Evolutionary conservation across 92 coral and sea anemone genomes (phyloP).

Genomic region (Micromussa lordhowensis): DNA sequence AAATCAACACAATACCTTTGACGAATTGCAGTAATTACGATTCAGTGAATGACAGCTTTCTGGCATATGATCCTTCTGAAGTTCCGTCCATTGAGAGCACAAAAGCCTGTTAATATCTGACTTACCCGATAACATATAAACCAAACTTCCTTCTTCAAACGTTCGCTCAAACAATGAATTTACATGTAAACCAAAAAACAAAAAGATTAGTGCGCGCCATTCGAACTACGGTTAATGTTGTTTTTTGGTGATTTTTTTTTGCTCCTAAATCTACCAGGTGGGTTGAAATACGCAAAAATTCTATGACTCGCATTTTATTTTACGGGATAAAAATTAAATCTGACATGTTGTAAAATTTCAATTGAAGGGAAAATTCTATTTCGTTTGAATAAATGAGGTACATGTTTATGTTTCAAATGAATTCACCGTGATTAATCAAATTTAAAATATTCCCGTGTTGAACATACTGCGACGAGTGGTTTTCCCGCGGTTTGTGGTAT

Average conservation of each 20-base stretch:
- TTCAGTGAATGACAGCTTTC: neutral
- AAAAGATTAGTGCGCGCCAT: neutral
- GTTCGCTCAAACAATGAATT: neutral
- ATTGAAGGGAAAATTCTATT: neutral
- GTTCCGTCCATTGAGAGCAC: neutral
- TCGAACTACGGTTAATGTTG: neutral
- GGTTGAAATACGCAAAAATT: neutral
- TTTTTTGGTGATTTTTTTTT: neutral
- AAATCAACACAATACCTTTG: neutral
- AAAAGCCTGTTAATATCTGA: no score
- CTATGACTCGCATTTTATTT: neutral
- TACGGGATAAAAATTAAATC: neutral
- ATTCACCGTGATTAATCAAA: neutral
- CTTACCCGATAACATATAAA: no score
- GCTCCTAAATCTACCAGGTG: neutral
- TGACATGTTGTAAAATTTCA: neutral
- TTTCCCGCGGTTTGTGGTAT: conserved; percentile 28
- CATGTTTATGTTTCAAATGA: conserved; percentile 3
- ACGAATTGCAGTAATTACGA: neutral
- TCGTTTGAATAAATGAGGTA: neutral
- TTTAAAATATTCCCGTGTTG: conserved; percentile 23
- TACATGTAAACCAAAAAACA: neutral
- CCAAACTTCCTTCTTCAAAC: neutral
- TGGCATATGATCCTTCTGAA: neutral
- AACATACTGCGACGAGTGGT: neutral